Evolutionary conservation across 2,888 invertebrate genomes (phyloP).

Genomic region (Drosophila sordidula): DNA sequence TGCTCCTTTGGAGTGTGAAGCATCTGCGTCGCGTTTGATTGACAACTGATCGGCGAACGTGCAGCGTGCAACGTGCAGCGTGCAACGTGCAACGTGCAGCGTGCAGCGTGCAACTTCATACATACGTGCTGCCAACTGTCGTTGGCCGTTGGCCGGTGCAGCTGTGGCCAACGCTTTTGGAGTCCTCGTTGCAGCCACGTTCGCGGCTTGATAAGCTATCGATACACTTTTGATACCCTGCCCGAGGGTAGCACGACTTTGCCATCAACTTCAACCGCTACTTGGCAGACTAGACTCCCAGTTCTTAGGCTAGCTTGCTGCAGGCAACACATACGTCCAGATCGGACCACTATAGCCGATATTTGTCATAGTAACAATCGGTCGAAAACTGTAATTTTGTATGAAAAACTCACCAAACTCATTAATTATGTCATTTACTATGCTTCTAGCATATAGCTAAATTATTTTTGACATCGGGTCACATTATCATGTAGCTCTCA

Average conservation of each 20-base stretch:
- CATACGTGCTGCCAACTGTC: constrained; percentile 10
- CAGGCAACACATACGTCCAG: no score
- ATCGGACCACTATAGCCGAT: no score
- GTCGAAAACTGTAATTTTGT: background rate
- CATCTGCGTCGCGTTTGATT: constrained; percentile 78
- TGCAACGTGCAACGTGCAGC: constrained; percentile 16
- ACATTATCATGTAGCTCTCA: background rate
- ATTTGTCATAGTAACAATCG: no score
- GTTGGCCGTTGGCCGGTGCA: constrained; percentile 38
- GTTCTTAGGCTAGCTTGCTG: background rate
- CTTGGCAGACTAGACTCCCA: no score
- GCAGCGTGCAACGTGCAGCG: constrained; percentile 32
- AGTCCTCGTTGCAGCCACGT: constrained; percentile 48
- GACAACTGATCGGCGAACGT: constrained; percentile 75
- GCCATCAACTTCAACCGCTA: background rate
- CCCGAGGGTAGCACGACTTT: background rate
- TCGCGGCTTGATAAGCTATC: constrained; percentile 49
- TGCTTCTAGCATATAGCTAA: no score
- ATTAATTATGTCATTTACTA: no score
- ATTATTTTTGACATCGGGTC: background rate
- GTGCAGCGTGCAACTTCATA: no score
- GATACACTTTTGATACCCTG: constrained; percentile 9
- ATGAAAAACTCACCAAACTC: background rate
- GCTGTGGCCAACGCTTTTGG: constrained; percentile 40
- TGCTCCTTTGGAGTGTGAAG: constrained; percentile 74